Conservation (phyloP, 2,888 invertebrate species). For the Erebia ligea region DNA sequence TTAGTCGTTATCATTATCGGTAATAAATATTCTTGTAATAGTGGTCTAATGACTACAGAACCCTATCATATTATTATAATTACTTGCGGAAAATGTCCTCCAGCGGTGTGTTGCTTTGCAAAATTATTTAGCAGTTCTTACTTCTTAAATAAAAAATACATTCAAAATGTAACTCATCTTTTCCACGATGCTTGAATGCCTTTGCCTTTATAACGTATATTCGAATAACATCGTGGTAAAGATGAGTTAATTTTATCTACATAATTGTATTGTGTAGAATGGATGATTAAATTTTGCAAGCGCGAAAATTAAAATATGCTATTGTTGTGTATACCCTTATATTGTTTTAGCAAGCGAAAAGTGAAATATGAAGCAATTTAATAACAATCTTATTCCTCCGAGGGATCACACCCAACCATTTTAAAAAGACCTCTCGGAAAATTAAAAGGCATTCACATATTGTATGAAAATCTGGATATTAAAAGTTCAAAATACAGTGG, state of each 20-base stretch:
- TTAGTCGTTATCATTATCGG: too few species aligned
- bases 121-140: too few species aligned
- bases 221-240: neutral
- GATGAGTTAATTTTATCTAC: neutral
- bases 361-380: slow-evolving; percentile 48
- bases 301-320: slow-evolving; percentile 11
- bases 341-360: slow-evolving; percentile 44
- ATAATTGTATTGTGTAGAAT: neutral
- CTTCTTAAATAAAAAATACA: too few species aligned
- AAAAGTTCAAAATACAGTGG: slow-evolving; percentile 19
- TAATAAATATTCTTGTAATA: too few species aligned
- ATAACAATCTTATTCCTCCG: slow-evolving; percentile 40
- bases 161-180: neutral
- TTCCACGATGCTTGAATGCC: neutral
- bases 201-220: too few species aligned
- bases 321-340: slow-evolving; percentile 33
- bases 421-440: slow-evolving; percentile 4
- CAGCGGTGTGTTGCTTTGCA: too few species aligned
- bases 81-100: too few species aligned
- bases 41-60: too few species aligned
- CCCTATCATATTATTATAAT: too few species aligned
- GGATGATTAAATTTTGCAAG: neutral
- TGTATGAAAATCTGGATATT: neutral
- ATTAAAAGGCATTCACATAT: slow-evolving; percentile 11
- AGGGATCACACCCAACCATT: slow-evolving; percentile 7